Evolutionary conservation across 2,888 invertebrate genomes (phyloP).

Genomic region (Scaptomyza cyrtandrae): DNA sequence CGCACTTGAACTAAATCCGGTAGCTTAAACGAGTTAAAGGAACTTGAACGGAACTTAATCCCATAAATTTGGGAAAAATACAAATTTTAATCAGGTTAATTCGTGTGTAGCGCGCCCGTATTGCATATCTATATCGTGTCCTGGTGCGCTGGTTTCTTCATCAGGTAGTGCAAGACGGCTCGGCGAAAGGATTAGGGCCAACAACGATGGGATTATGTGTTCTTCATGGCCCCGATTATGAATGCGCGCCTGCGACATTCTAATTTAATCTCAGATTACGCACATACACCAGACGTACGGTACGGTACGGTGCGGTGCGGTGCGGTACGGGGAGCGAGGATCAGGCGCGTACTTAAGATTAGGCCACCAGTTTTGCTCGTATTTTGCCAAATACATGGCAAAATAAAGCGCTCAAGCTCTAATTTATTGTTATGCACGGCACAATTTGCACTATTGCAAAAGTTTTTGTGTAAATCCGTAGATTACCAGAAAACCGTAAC

Average conservation of each 20-base stretch:
- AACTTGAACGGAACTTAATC: constrained; percentile 81
- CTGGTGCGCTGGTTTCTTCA: background rate
- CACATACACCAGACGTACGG: constrained; percentile 32
- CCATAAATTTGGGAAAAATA: constrained; percentile 81
- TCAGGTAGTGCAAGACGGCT: constrained; percentile 45
- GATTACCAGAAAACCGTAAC: constrained; percentile 56
- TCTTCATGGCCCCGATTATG: constrained; percentile 59
- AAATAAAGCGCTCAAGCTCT: constrained; percentile 30
- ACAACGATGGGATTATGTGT: constrained; percentile 48
- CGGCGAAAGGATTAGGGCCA: constrained; percentile 59
- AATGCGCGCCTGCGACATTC: constrained; percentile 79
- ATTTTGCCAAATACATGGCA: constrained; percentile 71
- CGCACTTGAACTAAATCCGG: constrained; percentile 79
- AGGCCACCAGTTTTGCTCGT: constrained; percentile 66
- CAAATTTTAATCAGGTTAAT: constrained; percentile 81
- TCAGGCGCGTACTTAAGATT: constrained; percentile 58
- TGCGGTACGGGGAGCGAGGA: constrained; percentile 56
- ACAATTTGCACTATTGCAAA: constrained; percentile 57
- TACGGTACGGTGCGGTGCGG: background rate
- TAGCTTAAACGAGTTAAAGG: constrained; percentile 83
- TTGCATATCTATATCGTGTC: constrained; percentile 42
- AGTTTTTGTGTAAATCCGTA: constrained; percentile 72
- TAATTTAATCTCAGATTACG: constrained; percentile 79
- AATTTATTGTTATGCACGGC: constrained; percentile 58
- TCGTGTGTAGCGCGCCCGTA: constrained; percentile 67